Conservation (phyloP, 2,888 invertebrate genomes). For the Drosophila emarginata region DNA sequence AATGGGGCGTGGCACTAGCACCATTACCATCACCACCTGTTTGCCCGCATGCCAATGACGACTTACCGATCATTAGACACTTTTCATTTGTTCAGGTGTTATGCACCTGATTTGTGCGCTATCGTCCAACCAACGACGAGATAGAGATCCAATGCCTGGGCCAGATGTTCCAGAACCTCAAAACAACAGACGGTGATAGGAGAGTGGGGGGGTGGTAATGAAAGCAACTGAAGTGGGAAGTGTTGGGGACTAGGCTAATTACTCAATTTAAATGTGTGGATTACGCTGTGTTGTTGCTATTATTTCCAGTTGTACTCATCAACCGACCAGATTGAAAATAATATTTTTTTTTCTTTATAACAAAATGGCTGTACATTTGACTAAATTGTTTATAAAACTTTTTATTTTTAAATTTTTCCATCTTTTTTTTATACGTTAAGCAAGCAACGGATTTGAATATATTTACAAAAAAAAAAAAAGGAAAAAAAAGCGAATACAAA, state of each 20-base stretch:
- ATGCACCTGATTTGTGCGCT: slow-evolving; percentile 75
- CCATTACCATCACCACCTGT: slow-evolving; percentile 51
- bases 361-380: not conserved
- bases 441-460: too few relatives aligned
- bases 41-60: slow-evolving; percentile 62
- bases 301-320: slow-evolving; percentile 55
- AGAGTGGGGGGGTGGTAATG: slow-evolving; percentile 19
- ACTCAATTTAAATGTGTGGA: slow-evolving; percentile 52
- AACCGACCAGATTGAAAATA: slow-evolving; percentile 27
- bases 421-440: too few relatives aligned
- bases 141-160: slow-evolving; percentile 27
- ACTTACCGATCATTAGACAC: slow-evolving; percentile 49
- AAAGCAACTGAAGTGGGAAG: slow-evolving; percentile 29
- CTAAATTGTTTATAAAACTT: not conserved
- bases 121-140: slow-evolving; percentile 63
- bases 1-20: slow-evolving; percentile 55
- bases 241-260: slow-evolving; percentile 45
- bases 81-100: slow-evolving; percentile 79
- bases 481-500: not conserved
- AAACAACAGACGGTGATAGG: not conserved
- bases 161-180: not conserved
- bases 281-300: slow-evolving; percentile 15
- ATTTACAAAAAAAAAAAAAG: not conserved
- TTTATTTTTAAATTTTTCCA: not conserved
- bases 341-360: not conserved